Evolutionary conservation across 2,888 invertebrate species (phyloP), one percentile per base, ranked within the genome.

Genomic region (Atherix ibis): DNA sequence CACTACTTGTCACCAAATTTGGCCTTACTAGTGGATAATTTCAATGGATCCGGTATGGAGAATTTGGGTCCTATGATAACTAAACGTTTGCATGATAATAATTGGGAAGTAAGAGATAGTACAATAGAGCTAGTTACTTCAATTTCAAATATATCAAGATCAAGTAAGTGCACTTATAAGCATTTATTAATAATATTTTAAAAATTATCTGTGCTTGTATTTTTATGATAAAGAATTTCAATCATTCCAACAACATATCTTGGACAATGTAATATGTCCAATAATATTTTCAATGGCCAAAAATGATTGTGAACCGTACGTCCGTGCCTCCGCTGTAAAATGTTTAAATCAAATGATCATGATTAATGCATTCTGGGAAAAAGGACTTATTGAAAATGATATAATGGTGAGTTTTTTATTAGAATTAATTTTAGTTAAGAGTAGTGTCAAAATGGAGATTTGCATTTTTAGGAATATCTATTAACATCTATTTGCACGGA

Each of bases 81-180:
- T 32, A 68, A 69, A 52, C 74, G 79, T 49, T 62, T 82, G 50
- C 75, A 79, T 44, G 80, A 81, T 49, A 56, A 66, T 4, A 65
- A 73, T 31, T 85, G 84, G 85, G 83, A 84, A 54, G 71, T 84
- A 2, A 65, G 82, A 25, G 84, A 85, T 46, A 77, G 77, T 4
- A 74, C 80, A 0, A 50, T 84, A 17, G 83, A 85, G 53, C 60
- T 83, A 26, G 57, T 84, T 5, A 68, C 70, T 27, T 75, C 77
- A 0, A 73, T 81, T 48, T 73, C 76, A 0, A 65, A 65, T 27
- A 72, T 83, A 42, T 75, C 80, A 1, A 71, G 70, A 51, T 63
- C 71, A 40, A 81, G 83, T 83, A 64, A 66, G 73, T 62, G 4
- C n/a, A n/a, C n/a, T 10, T 26, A 22, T 26, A 12, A 26, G 4